These are phyloP conservation scores for Oikopleura albicans DNA, from an alignment of 23 tunicate species.

Conservation along the genomic window DNA sequence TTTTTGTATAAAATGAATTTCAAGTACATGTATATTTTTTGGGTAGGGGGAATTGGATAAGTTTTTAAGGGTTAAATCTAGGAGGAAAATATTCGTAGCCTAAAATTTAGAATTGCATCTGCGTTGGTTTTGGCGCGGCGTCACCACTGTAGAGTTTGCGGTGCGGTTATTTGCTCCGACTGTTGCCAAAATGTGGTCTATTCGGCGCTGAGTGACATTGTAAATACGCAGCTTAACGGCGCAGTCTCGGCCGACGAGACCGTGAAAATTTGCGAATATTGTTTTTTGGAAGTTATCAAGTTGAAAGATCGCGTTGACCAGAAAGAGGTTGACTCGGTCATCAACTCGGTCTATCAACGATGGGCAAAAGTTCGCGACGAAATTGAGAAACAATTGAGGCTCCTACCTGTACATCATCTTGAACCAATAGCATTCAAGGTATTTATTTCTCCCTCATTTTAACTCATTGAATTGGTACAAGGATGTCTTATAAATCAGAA, in stretches of 20 bases:
- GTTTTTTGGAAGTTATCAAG: neutral
- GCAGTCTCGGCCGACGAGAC: neutral
- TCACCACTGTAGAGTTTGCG: conserved; percentile 12
- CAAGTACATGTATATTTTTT: too few relatives aligned
- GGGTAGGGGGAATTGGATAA: too few relatives aligned
- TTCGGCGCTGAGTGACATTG: neutral
- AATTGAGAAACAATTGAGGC: neutral
- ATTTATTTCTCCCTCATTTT: too few relatives aligned
- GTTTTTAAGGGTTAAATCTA: too few relatives aligned
- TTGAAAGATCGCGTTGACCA: neutral
- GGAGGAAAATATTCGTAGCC: too few relatives aligned
- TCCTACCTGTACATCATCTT: neutral
- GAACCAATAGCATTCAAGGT: conserved; percentile 7
- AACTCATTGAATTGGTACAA: too few relatives aligned
- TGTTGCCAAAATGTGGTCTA: neutral
- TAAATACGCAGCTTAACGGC: neutral
- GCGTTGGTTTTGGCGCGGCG: neutral
- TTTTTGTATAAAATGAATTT: too few relatives aligned
- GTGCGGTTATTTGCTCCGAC: neutral
- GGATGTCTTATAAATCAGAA: too few relatives aligned
- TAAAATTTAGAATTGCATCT: neutral
- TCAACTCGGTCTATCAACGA: neutral
- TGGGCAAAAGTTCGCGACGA: neutral
- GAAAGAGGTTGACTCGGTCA: neutral
- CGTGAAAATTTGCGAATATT: neutral